Evolutionary conservation across 2,888 invertebrate genomes (phyloP).

Genomic region (Byasa hedistus): DNA sequence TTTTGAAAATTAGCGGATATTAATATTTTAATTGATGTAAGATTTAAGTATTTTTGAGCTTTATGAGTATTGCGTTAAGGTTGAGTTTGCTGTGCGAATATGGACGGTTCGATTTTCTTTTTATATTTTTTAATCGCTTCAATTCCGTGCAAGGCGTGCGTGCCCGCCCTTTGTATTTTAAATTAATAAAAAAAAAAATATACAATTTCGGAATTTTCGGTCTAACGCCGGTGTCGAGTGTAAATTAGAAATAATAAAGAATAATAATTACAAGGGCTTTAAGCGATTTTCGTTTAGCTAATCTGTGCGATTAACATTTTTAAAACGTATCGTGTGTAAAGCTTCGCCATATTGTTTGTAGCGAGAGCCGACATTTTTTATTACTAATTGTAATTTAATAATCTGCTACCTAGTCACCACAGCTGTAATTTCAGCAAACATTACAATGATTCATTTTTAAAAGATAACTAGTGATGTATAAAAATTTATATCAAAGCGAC

Average conservation of each 20-base stretch:
- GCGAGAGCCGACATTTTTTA: background rate
- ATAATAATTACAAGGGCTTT: constrained; percentile 6
- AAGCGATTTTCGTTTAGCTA: background rate
- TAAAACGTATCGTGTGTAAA: background rate
- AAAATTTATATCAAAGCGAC: no score
- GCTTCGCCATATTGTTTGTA: background rate
- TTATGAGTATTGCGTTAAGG: no score
- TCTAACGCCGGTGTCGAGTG: background rate
- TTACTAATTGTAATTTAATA: background rate
- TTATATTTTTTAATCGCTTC: constrained; percentile 21
- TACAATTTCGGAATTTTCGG: constrained; percentile 33
- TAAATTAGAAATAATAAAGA: constrained; percentile 12
- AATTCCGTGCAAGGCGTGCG: constrained; percentile 26
- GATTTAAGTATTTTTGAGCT: constrained; percentile 27
- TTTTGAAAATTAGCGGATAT: constrained; percentile 4
- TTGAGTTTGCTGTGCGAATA: background rate
- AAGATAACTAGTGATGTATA: no score
- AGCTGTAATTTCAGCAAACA: no score
- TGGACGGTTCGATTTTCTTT: background rate
- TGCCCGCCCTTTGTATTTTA: constrained; percentile 26
- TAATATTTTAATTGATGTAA: constrained; percentile 46
- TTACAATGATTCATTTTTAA: no score
- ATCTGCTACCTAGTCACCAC: no score
- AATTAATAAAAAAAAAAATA: constrained; percentile 6
- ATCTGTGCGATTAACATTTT: background rate